These are phyloP conservation scores for Sebastes hubbsi DNA, from an alignment of 2,797 vertebrate genomes.

Conservation along the genomic window DNA sequence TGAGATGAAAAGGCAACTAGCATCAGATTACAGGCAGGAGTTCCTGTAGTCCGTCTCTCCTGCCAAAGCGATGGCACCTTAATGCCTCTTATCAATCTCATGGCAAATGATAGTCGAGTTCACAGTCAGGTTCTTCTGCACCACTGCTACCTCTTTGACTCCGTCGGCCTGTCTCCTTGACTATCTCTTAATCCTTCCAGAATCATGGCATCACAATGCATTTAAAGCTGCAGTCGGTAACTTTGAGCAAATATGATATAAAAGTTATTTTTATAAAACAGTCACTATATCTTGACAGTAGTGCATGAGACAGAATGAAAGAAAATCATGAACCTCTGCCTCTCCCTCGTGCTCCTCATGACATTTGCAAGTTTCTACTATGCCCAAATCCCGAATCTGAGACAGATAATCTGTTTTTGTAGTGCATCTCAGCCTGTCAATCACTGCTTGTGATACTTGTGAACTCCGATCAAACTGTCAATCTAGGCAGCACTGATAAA, in stretches of 20 bases:
- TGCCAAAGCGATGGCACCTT: constrained; percentile 25
- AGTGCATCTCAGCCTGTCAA: neutral
- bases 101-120: constrained; percentile 24
- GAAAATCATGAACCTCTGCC: too few relatives aligned
- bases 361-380: too few relatives aligned
- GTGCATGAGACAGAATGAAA: too few relatives aligned
- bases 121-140: neutral
- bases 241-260: neutral
- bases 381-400: too few relatives aligned
- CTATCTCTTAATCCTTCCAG: neutral
- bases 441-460: neutral
- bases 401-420: too few relatives aligned
- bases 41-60: constrained; percentile 8
- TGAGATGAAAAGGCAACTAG: constrained; percentile 34
- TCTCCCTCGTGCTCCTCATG: too few relatives aligned
- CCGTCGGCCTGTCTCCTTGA: neutral
- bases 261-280: neutral
- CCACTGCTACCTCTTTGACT: neutral
- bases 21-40: constrained; percentile 34
- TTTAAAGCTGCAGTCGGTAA: neutral
- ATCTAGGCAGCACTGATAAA: neutral
- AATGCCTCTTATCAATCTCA: constrained; percentile 41
- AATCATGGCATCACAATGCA: neutral
- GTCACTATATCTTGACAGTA: neutral
- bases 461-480: neutral